Evolutionary conservation across 2,113 vertebrate species (phyloP).

Genomic region (Eulacestoma nigropectus): DNA sequence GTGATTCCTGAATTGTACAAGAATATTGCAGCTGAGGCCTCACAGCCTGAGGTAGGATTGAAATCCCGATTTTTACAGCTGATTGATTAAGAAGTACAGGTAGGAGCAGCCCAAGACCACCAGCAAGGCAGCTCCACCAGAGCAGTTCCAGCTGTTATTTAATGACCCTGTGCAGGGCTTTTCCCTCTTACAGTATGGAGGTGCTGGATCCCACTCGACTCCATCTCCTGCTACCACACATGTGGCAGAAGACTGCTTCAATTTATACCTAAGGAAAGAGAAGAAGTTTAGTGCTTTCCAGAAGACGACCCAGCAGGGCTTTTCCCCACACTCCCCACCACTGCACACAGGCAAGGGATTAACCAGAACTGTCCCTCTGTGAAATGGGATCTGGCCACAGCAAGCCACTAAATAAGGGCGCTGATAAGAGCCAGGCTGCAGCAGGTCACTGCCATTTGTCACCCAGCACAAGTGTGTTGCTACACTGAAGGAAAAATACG

Average conservation of each 20-base stretch:
- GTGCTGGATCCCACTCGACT: neutral
- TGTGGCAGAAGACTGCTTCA: neutral
- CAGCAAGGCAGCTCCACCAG: neutral
- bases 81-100: neutral
- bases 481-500: neutral
- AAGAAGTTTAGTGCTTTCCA: neutral
- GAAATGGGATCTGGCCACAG: neutral
- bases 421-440: rapidly evolving
- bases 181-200: neutral
- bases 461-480: neutral
- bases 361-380: neutral
- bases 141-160: neutral
- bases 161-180: neutral
- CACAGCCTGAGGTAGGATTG: neutral
- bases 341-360: neutral
- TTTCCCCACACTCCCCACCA: neutral
- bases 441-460: neutral
- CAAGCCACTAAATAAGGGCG: neutral
- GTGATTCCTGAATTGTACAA: neutral
- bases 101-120: neutral
- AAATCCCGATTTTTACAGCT: neutral
- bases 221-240: neutral
- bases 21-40: neutral
- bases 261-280: neutral
- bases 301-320: neutral